Base-by-base conservation (phyloP, 2,888 invertebrate species). In the Belgica antarctica region DNA sequence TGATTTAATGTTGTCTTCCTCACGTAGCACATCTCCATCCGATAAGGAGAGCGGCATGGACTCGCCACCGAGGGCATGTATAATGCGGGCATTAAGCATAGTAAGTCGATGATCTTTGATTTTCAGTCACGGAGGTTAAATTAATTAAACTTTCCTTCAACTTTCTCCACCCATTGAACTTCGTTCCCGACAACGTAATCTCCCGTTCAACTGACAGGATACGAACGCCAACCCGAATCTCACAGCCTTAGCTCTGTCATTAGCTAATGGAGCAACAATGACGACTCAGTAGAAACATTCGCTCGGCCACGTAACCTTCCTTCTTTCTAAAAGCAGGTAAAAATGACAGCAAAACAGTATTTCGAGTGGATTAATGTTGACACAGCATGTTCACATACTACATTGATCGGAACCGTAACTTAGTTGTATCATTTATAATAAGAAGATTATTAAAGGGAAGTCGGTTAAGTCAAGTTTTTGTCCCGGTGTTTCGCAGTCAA, bases 41-140 rank as follows among this genome's bases (percentile, higher is more conserved):
- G 68, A 25, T 78, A 72, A 78, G 78, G 68, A 70, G 47, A 71
- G 34, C 69, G 28, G 72, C 17, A 68, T 68, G 68, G 68, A 68
- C 5, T 71, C 72, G 12, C n/a, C 72, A 65, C 72, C 72, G 19
- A 62, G 72, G 28, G 77, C 78, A 19, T 79, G 80, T 72, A 79
- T 80, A 71, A 77, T 79, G 71, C 77, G 78, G 68, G 77, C 80
- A n/a, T 72, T 80, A 71, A 80, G 78, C 74, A 79, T 80, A 77
- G 80, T 80, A 76, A 80, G 80, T 79, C 28, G 31, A 15, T 19
- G 19, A 52, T 22, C 52, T 52, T 31, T 41, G 15, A n/a, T n/a
- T n/a, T 52, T 22, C 47, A 46, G 41, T 66, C 25, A 57, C 25
- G 36, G 36, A 59, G 69, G 34, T 70, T 59, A 34, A 70, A 22